Evolutionary conservation across 2,888 invertebrate genomes (phyloP), one percentile per base, ranked within the genome.

Genomic region (Serripes groenlandicus): DNA sequence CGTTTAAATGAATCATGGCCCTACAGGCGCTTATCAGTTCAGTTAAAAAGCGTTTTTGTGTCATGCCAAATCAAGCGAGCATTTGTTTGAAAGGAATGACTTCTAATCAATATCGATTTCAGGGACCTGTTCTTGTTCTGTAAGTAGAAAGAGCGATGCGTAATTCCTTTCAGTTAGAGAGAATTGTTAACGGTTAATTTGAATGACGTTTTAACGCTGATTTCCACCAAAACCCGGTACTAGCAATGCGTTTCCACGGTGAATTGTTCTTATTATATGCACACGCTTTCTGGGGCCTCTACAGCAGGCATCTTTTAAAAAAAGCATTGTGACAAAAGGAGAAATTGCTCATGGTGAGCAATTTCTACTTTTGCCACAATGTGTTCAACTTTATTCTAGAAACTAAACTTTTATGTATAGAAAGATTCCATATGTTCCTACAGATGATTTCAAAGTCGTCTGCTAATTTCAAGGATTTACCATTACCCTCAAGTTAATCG

Each of bases 101-200:
- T n/a, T n/a, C 37, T 42, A 66, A 42, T 66, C 42, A 32, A 7
- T 66, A 66, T 66, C 42, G 66, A 66, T 66, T 42, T 66, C 42
- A 4, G n/a, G 15, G 42, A 28, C 26, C 37, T 34, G 34, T 28
- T 58, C 28, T 58, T 58, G 23, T 23, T 58, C 26, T 58, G 23
- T 28, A 26, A 58, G 23, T 58, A 23, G 9, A 58, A 58, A 11
- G 58, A 58, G 28, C 23, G 3, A 26, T 58, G n/a, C n/a, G n/a
- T 42, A 42, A 11, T 15, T 15, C 42, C 42, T 7, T 42, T n/a
- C 56, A 56, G 7, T 15, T 56, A 15, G 56, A 56, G n/a, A 56
- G 56, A 9, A 15, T 15, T 56, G 9, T 5, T n/a, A 56, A n/a
- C 5, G 11, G 56, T 15, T n/a, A 56, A 42, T 42, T 42, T 15